Evolutionary conservation across 1,140 invertebrate species (phyloP), one percentile per base, ranked within the genome.

Genomic region (Drosophila sp.): DNA sequence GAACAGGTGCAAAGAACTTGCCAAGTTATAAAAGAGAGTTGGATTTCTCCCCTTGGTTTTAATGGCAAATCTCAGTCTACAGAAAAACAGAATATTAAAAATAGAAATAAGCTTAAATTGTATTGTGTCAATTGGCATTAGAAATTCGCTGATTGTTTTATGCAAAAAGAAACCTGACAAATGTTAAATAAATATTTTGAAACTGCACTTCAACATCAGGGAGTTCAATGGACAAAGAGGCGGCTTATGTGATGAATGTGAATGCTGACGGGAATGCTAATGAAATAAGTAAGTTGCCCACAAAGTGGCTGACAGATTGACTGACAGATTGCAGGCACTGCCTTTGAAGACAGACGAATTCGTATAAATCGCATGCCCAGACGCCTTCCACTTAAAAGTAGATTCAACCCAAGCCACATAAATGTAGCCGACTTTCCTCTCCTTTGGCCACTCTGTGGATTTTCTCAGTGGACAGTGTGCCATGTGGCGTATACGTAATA

Each of bases 271-370:
- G 32, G 29, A 13, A 50, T 25, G 32, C 59, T 50, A 50, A 62
- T 38, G 45, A 50, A 62, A 50, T 62, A 50, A 62, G 59, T 40
- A 50, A 43, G 45, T 62, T 50, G 59, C 45, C 5, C 58, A 41
- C 54, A 32, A 40, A 43, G 9, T 58, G 54, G 8, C 25, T 45
- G 40, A 58, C 45, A 50, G 59, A 50, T 61, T 61, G 56, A 16
- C 2, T 29, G 54, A 58, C 45, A 50, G 45, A 50, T 51, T 56
- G 53, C 9, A 4, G 25, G 53, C 3, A 4, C 6, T 25, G 18
- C 18, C 18, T 25, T 56, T 56, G 34, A 48, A 27, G 45, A 48
- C 11, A 48, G 11, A 48, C 45, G 40, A 43, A 58, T 58, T 45
- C 54, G 40, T 16, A 58, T 13, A 29, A 50, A 62, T 62, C 34